A percentile compares a stretch with the other conserved stretches of the same genome.
Evolutionary conservation across 2,113 vertebrate species (phyloP).

Genomic region (Muscicapa adusta): DNA sequence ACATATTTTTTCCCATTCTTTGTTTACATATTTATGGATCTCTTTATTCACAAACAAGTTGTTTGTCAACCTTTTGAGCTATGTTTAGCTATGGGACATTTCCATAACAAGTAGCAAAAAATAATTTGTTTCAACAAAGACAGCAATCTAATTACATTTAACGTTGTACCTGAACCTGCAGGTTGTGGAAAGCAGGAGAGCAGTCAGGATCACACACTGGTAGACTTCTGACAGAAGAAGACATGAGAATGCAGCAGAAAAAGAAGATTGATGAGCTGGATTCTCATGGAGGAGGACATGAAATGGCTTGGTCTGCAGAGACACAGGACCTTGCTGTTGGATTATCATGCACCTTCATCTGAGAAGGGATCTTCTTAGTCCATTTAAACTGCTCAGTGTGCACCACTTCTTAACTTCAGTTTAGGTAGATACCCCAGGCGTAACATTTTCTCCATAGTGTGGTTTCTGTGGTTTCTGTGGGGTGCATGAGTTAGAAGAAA

Average conservation of each 20-base stretch:
- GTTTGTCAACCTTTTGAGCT: neutral
- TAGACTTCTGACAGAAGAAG: neutral
- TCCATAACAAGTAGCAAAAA: neutral
- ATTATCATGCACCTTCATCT: fast-evolving
- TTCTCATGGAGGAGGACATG: neutral
- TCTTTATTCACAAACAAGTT: neutral
- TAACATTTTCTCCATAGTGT: neutral
- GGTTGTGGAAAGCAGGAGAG: neutral
- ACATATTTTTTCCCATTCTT: neutral
- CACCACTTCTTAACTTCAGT: neutral
- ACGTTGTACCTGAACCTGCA: neutral
- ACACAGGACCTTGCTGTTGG: neutral
- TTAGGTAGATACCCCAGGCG: neutral
- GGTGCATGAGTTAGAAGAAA: neutral
- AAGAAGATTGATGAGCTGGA: neutral
- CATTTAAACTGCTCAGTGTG: neutral
- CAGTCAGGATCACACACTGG: neutral
- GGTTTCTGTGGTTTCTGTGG: neutral
- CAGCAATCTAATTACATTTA: neutral
- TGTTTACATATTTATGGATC: neutral
- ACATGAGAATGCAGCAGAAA: neutral
- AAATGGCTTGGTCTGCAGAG: neutral
- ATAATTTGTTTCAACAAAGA: neutral
- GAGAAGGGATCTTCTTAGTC: neutral
- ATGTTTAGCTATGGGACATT: neutral